Evolutionary conservation across 2,113 vertebrate genomes (phyloP).

Genomic region (Pseudorectes ferrugineus): DNA sequence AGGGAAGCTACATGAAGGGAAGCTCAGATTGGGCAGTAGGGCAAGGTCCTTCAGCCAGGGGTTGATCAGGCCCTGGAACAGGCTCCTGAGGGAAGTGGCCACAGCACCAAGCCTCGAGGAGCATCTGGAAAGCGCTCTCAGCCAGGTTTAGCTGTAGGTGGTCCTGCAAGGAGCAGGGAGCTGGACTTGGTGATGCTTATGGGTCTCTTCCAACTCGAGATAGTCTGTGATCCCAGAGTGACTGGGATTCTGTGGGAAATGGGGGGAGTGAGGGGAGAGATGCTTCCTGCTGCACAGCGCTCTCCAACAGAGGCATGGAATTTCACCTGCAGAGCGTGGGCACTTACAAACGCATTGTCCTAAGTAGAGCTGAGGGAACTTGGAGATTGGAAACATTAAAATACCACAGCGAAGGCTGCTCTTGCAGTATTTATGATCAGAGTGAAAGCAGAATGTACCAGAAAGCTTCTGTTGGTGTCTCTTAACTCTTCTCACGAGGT

Average conservation of each 20-base stretch:
- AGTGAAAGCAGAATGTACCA: slow-evolving; percentile 46
- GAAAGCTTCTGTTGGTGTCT: slow-evolving; percentile 50
- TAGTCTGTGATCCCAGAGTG: not conserved
- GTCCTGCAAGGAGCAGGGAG: rapidly evolving
- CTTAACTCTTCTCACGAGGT: slow-evolving; percentile 11
- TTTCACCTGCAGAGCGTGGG: not conserved
- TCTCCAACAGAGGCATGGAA: not conserved
- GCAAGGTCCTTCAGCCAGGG: not conserved
- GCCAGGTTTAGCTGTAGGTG: not conserved
- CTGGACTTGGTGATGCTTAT: not conserved
- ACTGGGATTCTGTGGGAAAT: not conserved
- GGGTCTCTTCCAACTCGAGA: not conserved
- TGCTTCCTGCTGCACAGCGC: not conserved
- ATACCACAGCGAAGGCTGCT: slow-evolving; percentile 46
- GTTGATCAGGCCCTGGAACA: not conserved
- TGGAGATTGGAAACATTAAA: slow-evolving; percentile 49
- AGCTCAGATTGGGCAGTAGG: not conserved
- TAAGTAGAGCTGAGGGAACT: slow-evolving; percentile 15
- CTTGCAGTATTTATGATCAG: slow-evolving; percentile 61
- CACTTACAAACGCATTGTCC: not conserved
- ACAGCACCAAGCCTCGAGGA: not conserved
- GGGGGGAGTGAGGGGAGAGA: not conserved
- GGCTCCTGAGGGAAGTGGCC: not conserved
- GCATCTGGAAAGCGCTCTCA: rapidly evolving
- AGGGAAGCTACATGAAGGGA: not conserved